Base-by-base conservation (phyloP, 2,888 invertebrate genomes). In the Metopia argyrocephala region DNA sequence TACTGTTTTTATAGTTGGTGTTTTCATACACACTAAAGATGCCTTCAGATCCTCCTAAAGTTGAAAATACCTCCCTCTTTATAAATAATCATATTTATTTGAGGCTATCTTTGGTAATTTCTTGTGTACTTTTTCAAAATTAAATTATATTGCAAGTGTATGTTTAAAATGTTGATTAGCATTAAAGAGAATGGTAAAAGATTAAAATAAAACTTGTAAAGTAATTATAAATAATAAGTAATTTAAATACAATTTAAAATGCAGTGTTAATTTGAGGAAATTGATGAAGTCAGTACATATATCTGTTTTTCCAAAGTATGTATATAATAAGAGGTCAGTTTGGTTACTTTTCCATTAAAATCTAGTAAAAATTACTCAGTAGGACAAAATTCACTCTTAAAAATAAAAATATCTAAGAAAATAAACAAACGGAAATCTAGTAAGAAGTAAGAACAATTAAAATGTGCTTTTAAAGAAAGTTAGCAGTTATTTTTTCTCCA, bases 191-290 rank as follows among this genome's bases (percentile, higher is more conserved):
- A 61, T 31, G 50, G 61, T 64, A n/a, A 25, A 52, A 61, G 45
- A 78, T 68, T 25, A 31, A 62, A 56, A 48, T 45, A 59, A 50
- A 31, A 66, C 45, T 59, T 23, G 12, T 48, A 70, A 70, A 78
- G 46, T 78, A 28, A 78, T 65, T 66, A 66, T 71, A 75, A 70
- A 71, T 54, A 28, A 12, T 38, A 69, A 69, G 46, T 59, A 28
- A 69, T 31, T 28, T 68, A 38, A 28, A 57, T 15, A 50, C 48
- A 59, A 3, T n/a, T n/a, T 3, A 71, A 57, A 52, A 38, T 45
- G 6, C 12, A 46, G 46, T 57, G 27, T 57, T 68, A 57, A 46
- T 68, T 28, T 5, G 20, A 46, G 38, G 15, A 31, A 31, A 9
- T 12, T 12, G 31, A n/a, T n/a, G n/a, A n/a, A n/a, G n/a, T n/a